Percentiles rank a stretch among this genome's conserved stretches.
Conservation (phyloP, 1,140 invertebrate species). For the Holcopasites calliopsidis region DNA sequence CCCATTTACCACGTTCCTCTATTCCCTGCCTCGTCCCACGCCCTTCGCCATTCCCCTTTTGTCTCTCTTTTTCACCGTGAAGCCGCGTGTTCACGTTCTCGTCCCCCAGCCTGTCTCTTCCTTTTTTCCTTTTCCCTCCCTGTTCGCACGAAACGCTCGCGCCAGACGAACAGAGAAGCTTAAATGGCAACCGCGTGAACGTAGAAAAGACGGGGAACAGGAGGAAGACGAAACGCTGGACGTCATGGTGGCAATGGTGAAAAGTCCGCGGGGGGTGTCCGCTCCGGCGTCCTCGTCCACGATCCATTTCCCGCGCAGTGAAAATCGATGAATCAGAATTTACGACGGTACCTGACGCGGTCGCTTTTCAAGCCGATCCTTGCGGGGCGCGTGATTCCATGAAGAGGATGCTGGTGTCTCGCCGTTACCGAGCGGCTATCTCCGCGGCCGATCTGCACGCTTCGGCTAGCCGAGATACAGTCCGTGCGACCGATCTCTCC, state of each 20-base stretch:
- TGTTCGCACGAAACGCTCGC: not conserved
- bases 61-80: not conserved
- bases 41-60: not conserved
- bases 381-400: constrained; percentile 1
- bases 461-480: constrained; percentile 53
- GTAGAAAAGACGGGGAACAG: constrained; percentile 14
- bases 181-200: constrained; percentile 5
- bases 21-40: not conserved
- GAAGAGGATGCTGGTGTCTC: constrained; percentile 30
- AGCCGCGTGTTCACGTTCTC: constrained; percentile 32
- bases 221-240: not conserved
- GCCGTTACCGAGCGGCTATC: constrained; percentile 43
- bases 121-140: constrained; percentile 10
- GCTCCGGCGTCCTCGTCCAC: not conserved
- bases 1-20: constrained; percentile 57
- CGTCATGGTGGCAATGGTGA: constrained; percentile 2
- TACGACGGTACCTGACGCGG: constrained; percentile 53
- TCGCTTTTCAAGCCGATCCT: constrained; percentile 38
- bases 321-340: constrained; percentile 52
- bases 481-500: constrained; percentile 40
- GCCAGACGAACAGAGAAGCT: not conserved
- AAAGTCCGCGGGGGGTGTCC: constrained; percentile 50
- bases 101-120: constrained; percentile 35
- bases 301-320: constrained; percentile 28
- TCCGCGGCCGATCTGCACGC: constrained; percentile 59